Conservation (phyloP, 1,140 invertebrate genomes). For the Marisa cornuarietis region DNA sequence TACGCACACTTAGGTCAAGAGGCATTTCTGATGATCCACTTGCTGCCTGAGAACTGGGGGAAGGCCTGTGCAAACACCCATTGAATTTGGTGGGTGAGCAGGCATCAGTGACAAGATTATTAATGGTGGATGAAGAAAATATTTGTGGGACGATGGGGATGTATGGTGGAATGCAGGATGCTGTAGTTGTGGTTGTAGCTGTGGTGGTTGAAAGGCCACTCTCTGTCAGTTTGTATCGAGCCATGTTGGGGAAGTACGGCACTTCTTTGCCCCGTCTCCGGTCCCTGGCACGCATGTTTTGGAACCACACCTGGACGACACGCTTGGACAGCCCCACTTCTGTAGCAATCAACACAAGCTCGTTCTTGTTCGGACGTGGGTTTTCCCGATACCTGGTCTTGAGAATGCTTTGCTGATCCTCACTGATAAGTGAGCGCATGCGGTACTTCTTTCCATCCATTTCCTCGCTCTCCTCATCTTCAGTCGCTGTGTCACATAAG, state of each 20-base stretch:
- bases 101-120: not conserved
- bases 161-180: conserved; percentile 43
- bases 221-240: conserved; percentile 42
- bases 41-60: conserved; percentile 14
- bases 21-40: conserved; percentile 71
- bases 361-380: conserved; percentile 91
- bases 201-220: conserved; percentile 28
- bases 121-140: conserved; percentile 21
- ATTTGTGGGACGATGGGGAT: conserved; percentile 58
- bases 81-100: conserved; percentile 12
- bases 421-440: conserved; percentile 91
- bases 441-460: conserved; percentile 66
- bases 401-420: conserved; percentile 89
- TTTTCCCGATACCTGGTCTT: conserved; percentile 89
- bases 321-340: conserved; percentile 89
- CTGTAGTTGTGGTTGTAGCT: conserved; percentile 32
- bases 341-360: conserved; percentile 86
- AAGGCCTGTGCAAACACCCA: conserved; percentile 14
- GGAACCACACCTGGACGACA: conserved; percentile 97
- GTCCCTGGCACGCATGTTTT: conserved; percentile 94
- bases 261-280: conserved; percentile 66
- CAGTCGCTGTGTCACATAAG: conserved; percentile 29
- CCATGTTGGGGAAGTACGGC: conserved; percentile 54
- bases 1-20: conserved; percentile 85
- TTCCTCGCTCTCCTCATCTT: conserved; percentile 50